phyloP scores from a whole-genome alignment of 1,140 invertebrate species.

The Atta colombica region DNA sequence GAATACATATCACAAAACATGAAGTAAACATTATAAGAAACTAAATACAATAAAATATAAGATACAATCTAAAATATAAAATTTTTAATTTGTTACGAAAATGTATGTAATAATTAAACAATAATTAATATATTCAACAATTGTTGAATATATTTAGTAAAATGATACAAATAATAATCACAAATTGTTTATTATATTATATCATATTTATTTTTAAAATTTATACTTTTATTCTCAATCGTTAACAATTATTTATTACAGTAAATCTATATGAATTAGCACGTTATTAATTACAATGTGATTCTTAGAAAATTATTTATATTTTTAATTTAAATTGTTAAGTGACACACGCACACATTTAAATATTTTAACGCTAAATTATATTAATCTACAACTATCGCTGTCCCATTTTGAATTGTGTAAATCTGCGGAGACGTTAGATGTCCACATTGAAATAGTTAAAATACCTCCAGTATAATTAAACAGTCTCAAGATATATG shows the following conservation, averaged over 20 bases:
- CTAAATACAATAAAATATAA: not conserved
- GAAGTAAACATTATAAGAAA: not conserved
- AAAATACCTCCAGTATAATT: conserved; percentile 27
- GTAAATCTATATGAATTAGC: not conserved
- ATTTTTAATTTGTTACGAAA: not conserved
- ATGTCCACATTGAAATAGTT: conserved; percentile 44
- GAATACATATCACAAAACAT: not conserved
- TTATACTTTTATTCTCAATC: not conserved
- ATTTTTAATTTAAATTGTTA: conserved; percentile 36
- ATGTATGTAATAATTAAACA: not conserved
- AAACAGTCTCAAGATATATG: not conserved
- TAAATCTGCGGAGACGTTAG: conserved; percentile 43
- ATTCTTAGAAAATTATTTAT: conserved; percentile 19
- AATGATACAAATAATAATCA: not conserved
- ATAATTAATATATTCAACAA: not conserved
- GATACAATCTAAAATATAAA: not conserved
- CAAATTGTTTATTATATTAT: not conserved
- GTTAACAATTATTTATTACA: not conserved
- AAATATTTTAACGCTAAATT: conserved; percentile 26
- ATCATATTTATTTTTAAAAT: not conserved
- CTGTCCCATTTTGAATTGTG: not conserved
- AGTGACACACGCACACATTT: not conserved
- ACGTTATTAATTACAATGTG: conserved; percentile 5
- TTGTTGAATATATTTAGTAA: not conserved
- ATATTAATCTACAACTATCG: conserved; percentile 33